Base-by-base conservation (phyloP, 2,888 invertebrate species). In the Volucella inanis region DNA sequence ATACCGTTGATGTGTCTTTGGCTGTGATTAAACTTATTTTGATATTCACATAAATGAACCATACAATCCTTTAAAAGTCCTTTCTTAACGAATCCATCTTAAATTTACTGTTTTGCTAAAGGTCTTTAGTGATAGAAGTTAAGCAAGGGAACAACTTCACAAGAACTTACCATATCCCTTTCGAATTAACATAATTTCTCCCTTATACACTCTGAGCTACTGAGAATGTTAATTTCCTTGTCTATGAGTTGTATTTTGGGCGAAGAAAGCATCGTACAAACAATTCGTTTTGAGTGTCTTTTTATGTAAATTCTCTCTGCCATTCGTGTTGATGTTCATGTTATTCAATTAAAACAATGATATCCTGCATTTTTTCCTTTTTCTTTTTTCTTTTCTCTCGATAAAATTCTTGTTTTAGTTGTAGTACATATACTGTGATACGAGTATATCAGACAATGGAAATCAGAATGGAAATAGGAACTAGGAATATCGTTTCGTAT, bases 291-390 rank as follows among this genome's bases (percentile, higher is more conserved):
- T 3, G 14, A 65, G 31, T 45, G 31, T 1, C 4, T 22, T 71
- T 41, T 14, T 50, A 71, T 71, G 70, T 8, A 71, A 59, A 71
- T 71, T 18, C 59, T 8, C 45, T 11, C 45, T 31, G 31, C 31
- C 31, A 31, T 31, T 31, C 31, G 6, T 31, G 31, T 9, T 47
- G 15, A 18, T 59, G 47, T 59, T 49, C 41, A 22, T 59, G 70
- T n/a, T 18, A 49, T 59, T 71, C 59, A 59, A 59, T 70, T 70
- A 59, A 47, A 15, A 12, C n/a, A 50, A 59, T 47, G 70, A 49
- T 71, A 39, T 59, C n/a, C 18, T 10, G 18, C 1, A 12, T 2
- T 38, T 39, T 12, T 47, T 1, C 1, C 14, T 54, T 54, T 22
- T 18, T 12, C 1, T 10, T 2, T 14, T 41, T 18, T 22, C 15